Conservation (phyloP, 2,113 vertebrate genomes). For the Upupa epops region DNA sequence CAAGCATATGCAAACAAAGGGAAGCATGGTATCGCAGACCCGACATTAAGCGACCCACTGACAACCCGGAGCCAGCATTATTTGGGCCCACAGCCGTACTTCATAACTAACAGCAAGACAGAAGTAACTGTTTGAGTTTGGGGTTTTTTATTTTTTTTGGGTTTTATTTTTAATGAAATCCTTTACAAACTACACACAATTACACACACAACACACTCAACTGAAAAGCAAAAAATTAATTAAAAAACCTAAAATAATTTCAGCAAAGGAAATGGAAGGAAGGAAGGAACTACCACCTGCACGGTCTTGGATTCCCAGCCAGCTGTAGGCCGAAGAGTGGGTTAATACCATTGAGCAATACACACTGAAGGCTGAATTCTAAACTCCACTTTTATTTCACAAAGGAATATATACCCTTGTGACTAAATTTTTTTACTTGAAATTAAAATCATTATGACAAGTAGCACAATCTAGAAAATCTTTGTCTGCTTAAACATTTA, state of each 20-base stretch:
- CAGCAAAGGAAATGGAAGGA: background rate
- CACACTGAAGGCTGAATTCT: conserved; percentile 69
- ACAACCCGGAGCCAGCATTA: conserved; percentile 89
- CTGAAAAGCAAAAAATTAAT: conserved; percentile 68
- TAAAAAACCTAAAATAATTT: background rate
- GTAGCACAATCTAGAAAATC: conserved; percentile 80
- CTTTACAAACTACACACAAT: conserved; percentile 52
- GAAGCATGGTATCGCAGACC: conserved; percentile 85
- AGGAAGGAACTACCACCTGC: conserved; percentile 33
- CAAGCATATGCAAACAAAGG: conserved; percentile 87
- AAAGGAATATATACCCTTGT: conserved; percentile 44
- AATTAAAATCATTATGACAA: conserved; percentile 74
- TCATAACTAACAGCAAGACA: conserved; percentile 99
- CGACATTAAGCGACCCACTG: conserved; percentile 84
- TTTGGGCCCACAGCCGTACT: conserved; percentile 93
- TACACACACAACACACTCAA: conserved; percentile 17
- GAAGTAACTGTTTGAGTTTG: conserved; percentile 95
- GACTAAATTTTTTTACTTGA: conserved; percentile 71
- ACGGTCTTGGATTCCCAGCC: conserved; percentile 27
- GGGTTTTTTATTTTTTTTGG: background rate
- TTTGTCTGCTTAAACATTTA: conserved; percentile 60
- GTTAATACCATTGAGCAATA: conserved; percentile 73
- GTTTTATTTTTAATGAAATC: conserved; percentile 7
- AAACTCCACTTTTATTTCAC: conserved; percentile 70
- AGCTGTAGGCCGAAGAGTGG: conserved; percentile 37